Evolutionary conservation across 2,113 vertebrate genomes (phyloP).

Genomic region (Macrotus californicus): DNA sequence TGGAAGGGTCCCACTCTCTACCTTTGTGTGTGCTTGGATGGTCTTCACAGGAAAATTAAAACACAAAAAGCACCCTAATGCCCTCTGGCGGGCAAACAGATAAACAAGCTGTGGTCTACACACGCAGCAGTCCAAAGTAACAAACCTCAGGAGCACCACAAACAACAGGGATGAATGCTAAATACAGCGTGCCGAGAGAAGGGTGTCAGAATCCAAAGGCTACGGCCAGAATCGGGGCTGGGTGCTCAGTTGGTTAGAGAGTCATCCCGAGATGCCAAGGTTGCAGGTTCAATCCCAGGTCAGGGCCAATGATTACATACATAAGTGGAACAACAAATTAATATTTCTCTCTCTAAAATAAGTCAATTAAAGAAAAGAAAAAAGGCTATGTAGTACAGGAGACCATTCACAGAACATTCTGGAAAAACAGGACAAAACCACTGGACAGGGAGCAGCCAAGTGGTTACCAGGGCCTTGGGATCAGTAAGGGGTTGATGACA

Average conservation of each 20-base stretch:
- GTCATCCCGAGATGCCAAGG: too few species aligned
- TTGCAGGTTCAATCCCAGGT: too few species aligned
- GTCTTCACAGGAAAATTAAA: neutral
- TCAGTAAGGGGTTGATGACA: fast-evolving
- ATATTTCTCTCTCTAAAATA: too few species aligned
- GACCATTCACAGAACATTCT: neutral
- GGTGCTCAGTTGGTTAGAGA: too few species aligned
- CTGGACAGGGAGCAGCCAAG: neutral
- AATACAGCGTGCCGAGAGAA: fast-evolving
- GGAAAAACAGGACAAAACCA: neutral
- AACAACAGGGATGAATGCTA: neutral
- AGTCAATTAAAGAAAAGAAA: neutral
- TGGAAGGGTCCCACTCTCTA: neutral
- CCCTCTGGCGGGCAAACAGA: neutral
- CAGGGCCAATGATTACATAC: too few species aligned
- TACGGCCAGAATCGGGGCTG: neutral
- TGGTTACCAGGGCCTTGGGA: neutral
- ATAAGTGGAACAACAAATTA: too few species aligned
- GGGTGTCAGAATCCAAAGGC: neutral
- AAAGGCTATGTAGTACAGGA: neutral
- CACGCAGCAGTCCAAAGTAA: neutral
- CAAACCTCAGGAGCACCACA: neutral
- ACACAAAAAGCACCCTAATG: neutral
- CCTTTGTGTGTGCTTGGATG: neutral
- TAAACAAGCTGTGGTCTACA: neutral